Base-by-base conservation (phyloP, 2,888 invertebrate genomes). In the Platycnemis pennipes region DNA sequence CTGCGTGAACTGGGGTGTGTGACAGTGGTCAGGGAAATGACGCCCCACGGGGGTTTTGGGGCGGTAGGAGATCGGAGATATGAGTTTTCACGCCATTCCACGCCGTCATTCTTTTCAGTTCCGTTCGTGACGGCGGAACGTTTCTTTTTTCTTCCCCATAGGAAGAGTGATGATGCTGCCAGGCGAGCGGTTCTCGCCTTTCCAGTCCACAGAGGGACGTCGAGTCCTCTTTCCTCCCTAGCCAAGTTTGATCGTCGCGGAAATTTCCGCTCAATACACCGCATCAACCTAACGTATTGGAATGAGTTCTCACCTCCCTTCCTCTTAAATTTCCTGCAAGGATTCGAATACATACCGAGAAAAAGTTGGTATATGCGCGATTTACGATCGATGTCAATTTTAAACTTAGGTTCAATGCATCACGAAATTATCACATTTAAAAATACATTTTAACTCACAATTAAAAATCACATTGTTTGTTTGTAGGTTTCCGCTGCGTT, bases 31-130 rank as follows among this genome's bases (percentile, higher is more conserved):
- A 77, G 77, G 31, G 77, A 37, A 77, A 37, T 77, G 77, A 16
- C 77, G 77, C 8, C 63, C 63, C 53, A 1, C 11, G 1, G 53
- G 63, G 63, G 31, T 8, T n/a, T n/a, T n/a, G 22, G 7, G 63
- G 63, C 7, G 63, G 63, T 26, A n/a, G 77, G 31, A 37, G 77
- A 37, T 31, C 37, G 16, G 77, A 31, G 77, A 77, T 77, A 77
- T 77, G 77, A 77, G 77, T 77, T 77, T 77, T 77, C 77, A 77
- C 77, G 77, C 77, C 77, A 77, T 77, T 77, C 37, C 77, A 77
- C 63, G 13, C 7, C 77, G 69, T 77, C 77, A 37, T 69, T 77
- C 77, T 37, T 77, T 77, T 37, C 37, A 31, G 37, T n/a, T 26
- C 63, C 77, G 11, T 37, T 13, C 49, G 49, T 16, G 49, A 31